A percentile compares a stretch with the other conserved stretches of the same genome.
phyloP scores from a whole-genome alignment of 2,113 vertebrate species.

The Serilophus lunatus region DNA sequence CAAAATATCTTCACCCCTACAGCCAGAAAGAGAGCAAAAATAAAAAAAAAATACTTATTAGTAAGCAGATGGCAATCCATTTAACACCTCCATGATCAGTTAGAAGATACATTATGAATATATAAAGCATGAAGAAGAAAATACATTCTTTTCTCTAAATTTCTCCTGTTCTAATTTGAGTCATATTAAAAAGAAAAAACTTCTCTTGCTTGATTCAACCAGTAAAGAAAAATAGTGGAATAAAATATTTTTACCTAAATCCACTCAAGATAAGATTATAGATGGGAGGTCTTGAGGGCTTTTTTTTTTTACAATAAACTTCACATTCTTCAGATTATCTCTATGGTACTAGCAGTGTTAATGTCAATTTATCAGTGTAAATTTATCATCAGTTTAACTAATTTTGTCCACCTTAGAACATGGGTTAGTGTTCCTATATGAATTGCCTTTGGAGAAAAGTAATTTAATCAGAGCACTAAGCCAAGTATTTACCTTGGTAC shows the following conservation, averaged over 20 bases:
- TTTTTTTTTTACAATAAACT: neutral
- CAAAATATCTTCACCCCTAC: conserved; percentile 80
- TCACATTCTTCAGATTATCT: neutral
- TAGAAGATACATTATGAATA: neutral
- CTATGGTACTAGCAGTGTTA: neutral
- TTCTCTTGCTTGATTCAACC: neutral
- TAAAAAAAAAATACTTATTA: neutral
- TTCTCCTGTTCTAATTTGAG: neutral
- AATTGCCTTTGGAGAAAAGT: neutral
- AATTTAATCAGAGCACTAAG: neutral
- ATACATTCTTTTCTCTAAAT: neutral
- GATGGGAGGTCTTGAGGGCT: neutral
- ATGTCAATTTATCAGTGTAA: neutral
- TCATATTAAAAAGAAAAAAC: neutral
- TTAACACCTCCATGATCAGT: neutral
- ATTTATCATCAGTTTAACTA: neutral
- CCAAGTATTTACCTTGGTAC: conserved; percentile 79
- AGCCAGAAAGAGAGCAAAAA: neutral
- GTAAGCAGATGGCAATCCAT: neutral
- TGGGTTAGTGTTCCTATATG: neutral
- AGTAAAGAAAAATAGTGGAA: neutral
- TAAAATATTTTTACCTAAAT: neutral
- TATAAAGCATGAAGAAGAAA: neutral
- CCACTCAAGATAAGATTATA: neutral
- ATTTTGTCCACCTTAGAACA: neutral